phyloP scores from a whole-genome alignment of 1,140 invertebrate genomes.

The Maconellicoccus hirsutus region DNA sequence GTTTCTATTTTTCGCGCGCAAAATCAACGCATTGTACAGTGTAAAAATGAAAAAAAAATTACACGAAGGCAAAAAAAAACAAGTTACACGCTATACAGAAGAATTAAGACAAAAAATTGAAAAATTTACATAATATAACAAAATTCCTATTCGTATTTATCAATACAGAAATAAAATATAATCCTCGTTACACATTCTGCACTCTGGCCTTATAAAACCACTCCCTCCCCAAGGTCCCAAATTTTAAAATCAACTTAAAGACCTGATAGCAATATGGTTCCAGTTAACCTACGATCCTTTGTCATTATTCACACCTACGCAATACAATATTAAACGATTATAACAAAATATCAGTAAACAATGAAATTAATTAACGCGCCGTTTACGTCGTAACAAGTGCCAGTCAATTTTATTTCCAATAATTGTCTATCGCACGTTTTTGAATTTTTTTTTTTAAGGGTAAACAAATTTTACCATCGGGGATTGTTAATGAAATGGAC shows the following conservation, averaged over 20 bases:
- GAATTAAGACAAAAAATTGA: neutral
- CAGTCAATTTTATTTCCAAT: too few species aligned
- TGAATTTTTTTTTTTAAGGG: too few species aligned
- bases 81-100: neutral
- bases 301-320: slow-evolving; percentile 31
- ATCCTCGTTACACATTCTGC: slow-evolving; percentile 35
- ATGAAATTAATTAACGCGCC: neutral
- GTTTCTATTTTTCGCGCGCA: neutral
- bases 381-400: too few species aligned
- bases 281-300: slow-evolving; percentile 29
- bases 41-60: neutral
- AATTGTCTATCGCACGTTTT: too few species aligned
- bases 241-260: neutral
- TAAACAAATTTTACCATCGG: too few species aligned
- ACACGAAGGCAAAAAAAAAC: neutral
- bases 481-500: too few species aligned
- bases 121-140: neutral
- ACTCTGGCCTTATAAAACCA: slow-evolving; percentile 32
- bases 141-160: neutral
- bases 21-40: neutral
- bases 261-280: neutral
- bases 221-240: slow-evolving; percentile 15
- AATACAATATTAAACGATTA: slow-evolving; percentile 26
- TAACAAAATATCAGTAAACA: neutral
- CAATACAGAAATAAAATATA: slow-evolving; percentile 22